Evolutionary conservation across 2,797 vertebrate genomes (phyloP), one percentile per base, ranked within the genome.

Genomic region (Pteronotus mesoamericanus): DNA sequence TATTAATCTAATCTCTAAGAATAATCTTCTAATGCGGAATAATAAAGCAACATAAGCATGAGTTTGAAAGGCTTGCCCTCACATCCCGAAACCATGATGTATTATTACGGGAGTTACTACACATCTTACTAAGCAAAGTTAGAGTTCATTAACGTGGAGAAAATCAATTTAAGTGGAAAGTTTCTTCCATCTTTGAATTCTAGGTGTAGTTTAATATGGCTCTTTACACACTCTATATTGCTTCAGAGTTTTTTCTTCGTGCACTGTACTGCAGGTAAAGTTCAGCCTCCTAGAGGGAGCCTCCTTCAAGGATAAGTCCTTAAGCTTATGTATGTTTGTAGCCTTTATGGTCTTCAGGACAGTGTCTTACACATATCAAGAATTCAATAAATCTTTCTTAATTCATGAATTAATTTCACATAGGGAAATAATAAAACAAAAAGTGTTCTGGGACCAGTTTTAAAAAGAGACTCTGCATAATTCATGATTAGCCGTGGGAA

Each of bases 401-500:
- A 69, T 68, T 88, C 37, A 68, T n/a, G 37, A 78, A 92, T 85
- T 48, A 77, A 64, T 83, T 48, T 14, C 79, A 93, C 4, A 21
- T 0, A 2, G 12, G 34, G 92, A 94, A 80, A 1, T 9, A 59
- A 51, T 26, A 95, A 89, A 80, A 22, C 24, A 91, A 19, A 86
- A 51, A 78, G 92, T 24, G n/a, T 1, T 80, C 34, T 82, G 2
- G 5, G 26, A 51, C 79, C 59, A 72, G 1, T 95, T 96, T 97
- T 95, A 42, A 94, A 2, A 96, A 72, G 57, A 82, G n/a, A 78
- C n/a, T 37, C 96, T 71, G 3, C 39, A 95, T 83, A 92, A 93
- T 80, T 83, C 90, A 75, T 68, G 97, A 72, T n/a, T 74, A 96
- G 64, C 46, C 77, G 61, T 95, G 86, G 57, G 96, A 97, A 97